Conservation (phyloP, 2,888 invertebrate species). For the Hylaea fasciaria region DNA sequence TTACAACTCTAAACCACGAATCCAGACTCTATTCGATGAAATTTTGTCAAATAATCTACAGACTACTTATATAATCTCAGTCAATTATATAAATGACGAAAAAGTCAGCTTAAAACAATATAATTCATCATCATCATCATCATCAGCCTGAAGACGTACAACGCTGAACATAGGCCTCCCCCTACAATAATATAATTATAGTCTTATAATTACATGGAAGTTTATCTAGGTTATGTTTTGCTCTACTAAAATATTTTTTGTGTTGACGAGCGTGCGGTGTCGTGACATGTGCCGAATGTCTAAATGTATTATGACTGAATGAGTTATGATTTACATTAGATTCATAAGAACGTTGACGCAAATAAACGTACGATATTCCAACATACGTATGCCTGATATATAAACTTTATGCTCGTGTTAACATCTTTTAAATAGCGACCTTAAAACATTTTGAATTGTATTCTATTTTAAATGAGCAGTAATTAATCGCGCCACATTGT, state of each 20-base stretch:
- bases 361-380: slow-evolving; percentile 2
- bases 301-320: slow-evolving; percentile 18
- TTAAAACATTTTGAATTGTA: too few species aligned
- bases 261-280: slow-evolving; percentile 13
- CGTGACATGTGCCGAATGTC: slow-evolving; percentile 17
- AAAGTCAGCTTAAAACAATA: too few species aligned
- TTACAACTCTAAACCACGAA: slow-evolving; percentile 37
- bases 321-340: slow-evolving; percentile 26
- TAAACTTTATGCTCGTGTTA: neutral
- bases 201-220: slow-evolving; percentile 20
- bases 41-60: slow-evolving; percentile 6
- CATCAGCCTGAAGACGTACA: too few species aligned
- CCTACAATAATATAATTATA: too few species aligned
- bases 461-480: too few species aligned
- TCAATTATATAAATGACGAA: slow-evolving; percentile 34
- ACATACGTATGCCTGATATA: neutral
- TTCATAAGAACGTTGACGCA: slow-evolving; percentile 11
- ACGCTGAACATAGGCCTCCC: too few species aligned
- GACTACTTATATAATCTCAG: neutral
- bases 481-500: neutral
- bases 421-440: neutral
- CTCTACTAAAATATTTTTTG: slow-evolving; percentile 25
- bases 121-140: too few species aligned
- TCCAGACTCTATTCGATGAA: neutral
- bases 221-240: slow-evolving; percentile 30